These are phyloP conservation scores for Aythya baeri DNA, from an alignment of 2,113 vertebrate genomes.

Conservation along the genomic window DNA sequence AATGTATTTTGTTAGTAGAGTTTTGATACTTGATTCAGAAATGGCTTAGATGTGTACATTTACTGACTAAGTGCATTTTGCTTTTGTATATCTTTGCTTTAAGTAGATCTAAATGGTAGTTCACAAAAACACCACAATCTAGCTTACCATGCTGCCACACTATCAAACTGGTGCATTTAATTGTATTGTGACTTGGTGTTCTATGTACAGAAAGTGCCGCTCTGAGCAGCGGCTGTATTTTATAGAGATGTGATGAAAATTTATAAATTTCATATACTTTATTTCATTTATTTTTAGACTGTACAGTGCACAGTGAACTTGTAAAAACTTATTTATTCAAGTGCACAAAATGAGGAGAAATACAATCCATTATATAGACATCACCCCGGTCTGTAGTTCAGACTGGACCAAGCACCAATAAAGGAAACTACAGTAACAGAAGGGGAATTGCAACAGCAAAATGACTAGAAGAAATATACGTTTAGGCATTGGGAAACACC, in stretches of 20 bases:
- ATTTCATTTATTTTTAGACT: constrained; percentile 71
- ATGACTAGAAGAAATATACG: not conserved
- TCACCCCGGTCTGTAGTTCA: not conserved
- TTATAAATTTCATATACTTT: constrained; percentile 55
- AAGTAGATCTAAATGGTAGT: not conserved
- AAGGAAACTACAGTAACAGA: not conserved
- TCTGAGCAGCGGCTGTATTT: constrained; percentile 54
- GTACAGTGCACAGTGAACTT: constrained; percentile 68
- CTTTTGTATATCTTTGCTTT: constrained; percentile 35
- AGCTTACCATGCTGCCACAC: not conserved
- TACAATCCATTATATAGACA: not conserved
- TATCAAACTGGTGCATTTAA: not conserved
- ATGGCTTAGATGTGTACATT: not conserved
- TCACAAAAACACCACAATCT: constrained; percentile 31
- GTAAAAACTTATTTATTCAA: constrained; percentile 70
- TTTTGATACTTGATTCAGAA: constrained; percentile 63
- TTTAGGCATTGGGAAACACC: not conserved
- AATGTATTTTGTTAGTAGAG: constrained; percentile 7
- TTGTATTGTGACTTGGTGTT: constrained; percentile 21
- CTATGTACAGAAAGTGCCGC: constrained; percentile 62
- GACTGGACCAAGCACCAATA: not conserved
- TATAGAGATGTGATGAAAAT: constrained; percentile 58
- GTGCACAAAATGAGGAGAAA: constrained; percentile 36
- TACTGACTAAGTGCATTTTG: constrained; percentile 9
- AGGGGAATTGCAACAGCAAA: constrained; percentile 19